Base-by-base conservation (phyloP, 64 coral and sea anemone genomes). In the Astreopora myriophthalma region DNA sequence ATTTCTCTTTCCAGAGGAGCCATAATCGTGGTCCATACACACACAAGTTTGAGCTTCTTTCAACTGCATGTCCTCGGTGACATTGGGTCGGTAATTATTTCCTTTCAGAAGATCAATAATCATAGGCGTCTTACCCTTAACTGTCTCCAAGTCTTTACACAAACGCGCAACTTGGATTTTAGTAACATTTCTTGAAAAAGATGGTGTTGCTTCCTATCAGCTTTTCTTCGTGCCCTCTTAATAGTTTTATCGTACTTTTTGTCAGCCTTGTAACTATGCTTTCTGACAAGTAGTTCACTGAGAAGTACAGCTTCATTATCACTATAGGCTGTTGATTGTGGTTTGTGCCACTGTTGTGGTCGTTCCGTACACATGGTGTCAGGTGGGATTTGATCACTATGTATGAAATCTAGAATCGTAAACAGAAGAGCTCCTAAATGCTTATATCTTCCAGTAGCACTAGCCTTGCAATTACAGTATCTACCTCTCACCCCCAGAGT, bases 321-420 rank as follows among this genome's bases (percentile, higher is more conserved):
- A 20, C 27, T 5, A 22, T 22, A 26, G n/a, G 27, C 34, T 39
- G 67, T 32, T 24, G 62, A 37, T 34, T 23, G 32, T 19, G 85
- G 85, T 55, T 44, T 87, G 19, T 87, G 64, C 85, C 85, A 87
- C 39, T 72, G 64, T 33, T 87, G 85, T 69, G 85, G 85, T 48
- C 29, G 39, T 69, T 87, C 23, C n/a, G 85, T 87, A 24, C 85
- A 87, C 19, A 66, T 48, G 38, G 44, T 20, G 34, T 87, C 37
- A 26, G 33, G 38, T 44, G 55, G 80, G 9, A 68, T 72, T 38
- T 69, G 22, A 48, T 20, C 44, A 40, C 83, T 69, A 48, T 84
- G 31, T 39, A 65, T 16, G 20, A 71, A 87, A 31, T 87, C 85
- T 13, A 87, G 37, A 69, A 87, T 69, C 25, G 36, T 69, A 34